phyloP scores from a whole-genome alignment of 2,113 vertebrate species.

The Thermophis baileyi region DNA sequence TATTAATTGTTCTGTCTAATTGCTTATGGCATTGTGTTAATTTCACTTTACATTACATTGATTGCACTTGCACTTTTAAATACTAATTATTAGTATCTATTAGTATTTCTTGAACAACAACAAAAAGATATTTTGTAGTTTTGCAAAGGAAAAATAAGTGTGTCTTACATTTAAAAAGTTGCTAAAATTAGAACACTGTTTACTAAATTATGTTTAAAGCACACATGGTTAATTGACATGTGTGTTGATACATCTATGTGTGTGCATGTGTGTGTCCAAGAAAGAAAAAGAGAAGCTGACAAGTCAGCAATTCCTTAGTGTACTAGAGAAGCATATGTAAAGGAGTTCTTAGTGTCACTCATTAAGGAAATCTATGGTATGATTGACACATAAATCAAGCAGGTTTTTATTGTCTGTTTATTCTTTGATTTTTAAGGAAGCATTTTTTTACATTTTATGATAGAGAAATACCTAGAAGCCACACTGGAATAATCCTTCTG shows the following conservation, averaged over 20 bases:
- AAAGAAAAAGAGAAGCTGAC: conserved; percentile 18
- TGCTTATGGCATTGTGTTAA: not conserved
- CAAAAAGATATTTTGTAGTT: not conserved
- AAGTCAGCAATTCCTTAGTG: conserved; percentile 55
- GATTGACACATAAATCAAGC: conserved; percentile 72
- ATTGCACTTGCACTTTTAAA: not conserved
- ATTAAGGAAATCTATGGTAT: conserved; percentile 54
- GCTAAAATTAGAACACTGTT: not conserved
- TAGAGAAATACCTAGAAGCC: conserved; percentile 58
- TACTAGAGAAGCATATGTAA: conserved; percentile 55
- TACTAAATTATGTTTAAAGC: conserved; percentile 15
- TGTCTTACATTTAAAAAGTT: not conserved
- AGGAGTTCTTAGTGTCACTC: conserved; percentile 58
- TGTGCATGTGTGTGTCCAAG: not conserved
- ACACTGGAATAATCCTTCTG: conserved; percentile 59
- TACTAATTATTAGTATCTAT: not conserved
- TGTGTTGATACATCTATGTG: conserved; percentile 28
- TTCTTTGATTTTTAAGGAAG: not conserved
- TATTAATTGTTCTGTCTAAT: not conserved
- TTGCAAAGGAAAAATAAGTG: not conserved
- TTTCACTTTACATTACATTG: not conserved
- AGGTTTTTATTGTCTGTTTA: conserved; percentile 39
- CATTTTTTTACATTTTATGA: conserved; percentile 65
- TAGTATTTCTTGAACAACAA: not conserved
- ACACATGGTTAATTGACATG: conserved; percentile 59